A percentile compares a stretch with the other conserved stretches of the same genome.
Conservation (phyloP, 2,888 invertebrate genomes). For the Dioctria rufipes region DNA sequence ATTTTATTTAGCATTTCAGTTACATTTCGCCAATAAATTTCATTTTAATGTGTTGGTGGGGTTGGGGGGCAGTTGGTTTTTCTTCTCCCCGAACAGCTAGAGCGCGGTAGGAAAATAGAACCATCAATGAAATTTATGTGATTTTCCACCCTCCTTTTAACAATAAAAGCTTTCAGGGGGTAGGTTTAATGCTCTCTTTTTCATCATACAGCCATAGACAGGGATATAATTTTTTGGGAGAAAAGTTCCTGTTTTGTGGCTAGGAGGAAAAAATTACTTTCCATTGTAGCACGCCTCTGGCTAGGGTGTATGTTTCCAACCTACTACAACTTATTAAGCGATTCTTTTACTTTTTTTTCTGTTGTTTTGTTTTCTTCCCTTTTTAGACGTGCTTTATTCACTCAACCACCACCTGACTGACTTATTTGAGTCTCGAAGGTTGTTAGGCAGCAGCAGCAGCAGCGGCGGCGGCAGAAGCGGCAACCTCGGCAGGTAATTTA, state of each 20-base stretch:
- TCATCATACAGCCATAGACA: constrained; percentile 28
- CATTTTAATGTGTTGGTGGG: constrained; percentile 63
- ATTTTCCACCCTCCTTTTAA: constrained; percentile 61
- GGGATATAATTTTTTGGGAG: constrained; percentile 24
- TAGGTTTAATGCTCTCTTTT: constrained; percentile 55
- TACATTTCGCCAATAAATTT: constrained; percentile 66
- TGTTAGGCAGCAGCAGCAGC: constrained; percentile 7
- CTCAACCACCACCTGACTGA: constrained; percentile 49
- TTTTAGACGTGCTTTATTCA: constrained; percentile 38
- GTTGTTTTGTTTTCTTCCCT: too few species aligned
- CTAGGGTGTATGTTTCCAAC: neutral
- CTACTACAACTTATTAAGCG: constrained; percentile 46
- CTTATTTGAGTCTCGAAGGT: constrained; percentile 40
- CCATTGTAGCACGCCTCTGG: neutral
- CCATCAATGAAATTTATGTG: constrained; percentile 68
- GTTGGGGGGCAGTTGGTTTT: constrained; percentile 30
- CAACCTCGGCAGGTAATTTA: constrained; percentile 49
- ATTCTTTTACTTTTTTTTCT: neutral
- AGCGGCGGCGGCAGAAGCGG: too few species aligned
- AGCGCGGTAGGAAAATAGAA: constrained; percentile 65
- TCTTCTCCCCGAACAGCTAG: neutral
- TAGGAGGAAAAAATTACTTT: too few species aligned
- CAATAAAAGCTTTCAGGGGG: constrained; percentile 59
- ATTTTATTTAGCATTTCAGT: constrained; percentile 59
- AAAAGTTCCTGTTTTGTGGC: constrained; percentile 16